Conservation (phyloP, 1,140 invertebrate species). For the Cataglyphis hispanica region DNA sequence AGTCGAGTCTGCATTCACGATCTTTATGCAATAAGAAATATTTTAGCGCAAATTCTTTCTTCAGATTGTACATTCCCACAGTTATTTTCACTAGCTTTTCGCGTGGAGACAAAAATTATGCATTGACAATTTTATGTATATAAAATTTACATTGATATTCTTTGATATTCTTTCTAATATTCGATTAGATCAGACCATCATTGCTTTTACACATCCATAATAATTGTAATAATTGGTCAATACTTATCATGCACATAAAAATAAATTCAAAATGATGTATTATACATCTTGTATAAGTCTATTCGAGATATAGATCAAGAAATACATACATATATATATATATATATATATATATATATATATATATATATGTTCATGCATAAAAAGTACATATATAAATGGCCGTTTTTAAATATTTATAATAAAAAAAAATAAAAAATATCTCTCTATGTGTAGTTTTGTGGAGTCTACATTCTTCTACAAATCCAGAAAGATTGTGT, state of each 20-base stretch:
- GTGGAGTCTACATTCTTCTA: constrained; percentile 3
- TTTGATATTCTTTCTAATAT: background rate
- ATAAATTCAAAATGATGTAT: constrained; percentile 64
- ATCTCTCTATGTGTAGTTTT: constrained; percentile 60
- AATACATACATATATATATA: constrained; percentile 71
- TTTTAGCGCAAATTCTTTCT: constrained; percentile 10
- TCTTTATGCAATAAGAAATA: background rate
- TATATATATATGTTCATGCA: constrained; percentile 75
- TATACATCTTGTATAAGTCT: constrained; percentile 58
- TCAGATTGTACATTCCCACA: background rate
- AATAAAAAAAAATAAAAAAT: constrained; percentile 81
- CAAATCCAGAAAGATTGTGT: background rate
- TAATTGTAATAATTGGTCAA: constrained; percentile 60
- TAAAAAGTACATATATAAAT: constrained; percentile 60
- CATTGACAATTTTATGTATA: constrained; percentile 60
- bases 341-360: constrained; percentile 70
- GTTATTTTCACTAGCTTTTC: constrained; percentile 36
- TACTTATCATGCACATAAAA: constrained; percentile 45
- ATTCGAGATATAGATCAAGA: constrained; percentile 68
- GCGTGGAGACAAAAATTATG: constrained; percentile 27
- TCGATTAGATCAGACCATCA: constrained; percentile 14
- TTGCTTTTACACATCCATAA: constrained; percentile 58
- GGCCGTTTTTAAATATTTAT: constrained; percentile 84
- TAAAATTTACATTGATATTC: constrained; percentile 44
- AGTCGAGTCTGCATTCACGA: background rate